Base-by-base conservation (phyloP, 2,888 invertebrate genomes). In the Ariolimax columbianus region DNA sequence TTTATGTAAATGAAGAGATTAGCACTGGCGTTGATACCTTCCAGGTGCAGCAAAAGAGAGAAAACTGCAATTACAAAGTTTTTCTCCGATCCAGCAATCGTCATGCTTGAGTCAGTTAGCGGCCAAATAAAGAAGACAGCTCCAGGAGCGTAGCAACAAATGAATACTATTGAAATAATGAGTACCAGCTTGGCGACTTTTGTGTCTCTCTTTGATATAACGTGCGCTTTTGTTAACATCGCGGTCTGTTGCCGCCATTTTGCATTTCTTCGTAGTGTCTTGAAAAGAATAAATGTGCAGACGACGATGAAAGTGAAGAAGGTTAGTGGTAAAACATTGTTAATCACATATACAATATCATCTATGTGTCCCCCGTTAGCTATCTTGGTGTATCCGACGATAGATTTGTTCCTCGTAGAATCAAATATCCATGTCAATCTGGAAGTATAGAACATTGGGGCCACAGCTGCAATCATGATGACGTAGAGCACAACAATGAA, bases 91-190 rank as follows among this genome's bases (percentile, higher is more conserved):
- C 77, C 36, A 9, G 11, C 77, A 77, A 77, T 26, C 36, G 26
- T 51, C 36, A 77, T 38, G 4, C 36, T 26, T 26, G 51, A 11
- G 26, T 77, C 77, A 6, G 30, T 30, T 2, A 77, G 26, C 0
- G 17, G 36, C 77, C 77, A 77, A 4, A 77, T 33, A 36, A 77
- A 59, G 17, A 51, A 59, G 26, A 77, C 77, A 59, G 59, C 77
- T 23, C 77, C 77, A 59, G 77, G 75, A 9, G 75, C 75, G 75
- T 75, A 75, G 30, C 47, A 75, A 26, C n/a, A 51, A 30, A 75
- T 75, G 59, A 77, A 77, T 26, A 77, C 77, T 38, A n/a, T 26
- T 14, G 77, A 77, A 4, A 77, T 77, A 26, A 77, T 59, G 11
- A 77, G 9, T 7, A 77, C 77, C 77, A 59, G 14, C 36, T 77